Conservation (phyloP, 1,140 invertebrate species). For the Thalassaphorura encarpata region DNA sequence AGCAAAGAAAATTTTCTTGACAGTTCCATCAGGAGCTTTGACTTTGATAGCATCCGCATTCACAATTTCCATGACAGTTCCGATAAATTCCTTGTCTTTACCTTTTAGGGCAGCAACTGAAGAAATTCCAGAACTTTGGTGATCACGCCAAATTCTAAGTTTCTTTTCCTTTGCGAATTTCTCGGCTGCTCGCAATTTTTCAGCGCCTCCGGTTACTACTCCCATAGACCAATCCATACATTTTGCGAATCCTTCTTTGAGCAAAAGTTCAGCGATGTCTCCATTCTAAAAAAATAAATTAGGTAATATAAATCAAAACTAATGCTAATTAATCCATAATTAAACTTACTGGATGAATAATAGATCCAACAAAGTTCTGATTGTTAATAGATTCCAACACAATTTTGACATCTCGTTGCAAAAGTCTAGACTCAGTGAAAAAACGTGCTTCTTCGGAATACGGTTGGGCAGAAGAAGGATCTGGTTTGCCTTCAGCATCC, state of each 20-base stretch:
- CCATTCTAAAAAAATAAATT: constrained; percentile 48
- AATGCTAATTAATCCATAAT: constrained; percentile 8
- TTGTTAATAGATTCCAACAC: constrained; percentile 78
- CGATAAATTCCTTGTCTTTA: constrained; percentile 75
- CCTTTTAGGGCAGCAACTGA: constrained; percentile 35
- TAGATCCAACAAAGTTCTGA: constrained; percentile 81
- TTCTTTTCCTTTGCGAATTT: constrained; percentile 76
- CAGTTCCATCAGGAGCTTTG: constrained; percentile 61
- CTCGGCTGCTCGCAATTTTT: constrained; percentile 75
- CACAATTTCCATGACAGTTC: constrained; percentile 81
- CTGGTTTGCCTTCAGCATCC: constrained; percentile 54
- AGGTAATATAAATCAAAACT: constrained; percentile 12
- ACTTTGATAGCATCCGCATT: constrained; percentile 88
- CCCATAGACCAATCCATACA: constrained; percentile 98
- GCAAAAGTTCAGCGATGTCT: constrained; percentile 88
- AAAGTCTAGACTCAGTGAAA: constrained; percentile 79
- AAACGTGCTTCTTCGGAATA: constrained; percentile 75
- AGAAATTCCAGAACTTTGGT: constrained; percentile 33
- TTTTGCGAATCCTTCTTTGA: constrained; percentile 84
- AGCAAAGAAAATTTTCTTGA: constrained; percentile 90
- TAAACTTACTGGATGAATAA: constrained; percentile 71
- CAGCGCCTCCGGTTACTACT: constrained; percentile 67
- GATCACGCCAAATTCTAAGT: constrained; percentile 81
- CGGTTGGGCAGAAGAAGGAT: constrained; percentile 45
- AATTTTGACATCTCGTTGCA: constrained; percentile 90